Percentiles rank a stretch among this genome's conserved stretches.
phyloP scores from a whole-genome alignment of 2,113 vertebrate genomes.

The Apodemus sylvaticus region DNA sequence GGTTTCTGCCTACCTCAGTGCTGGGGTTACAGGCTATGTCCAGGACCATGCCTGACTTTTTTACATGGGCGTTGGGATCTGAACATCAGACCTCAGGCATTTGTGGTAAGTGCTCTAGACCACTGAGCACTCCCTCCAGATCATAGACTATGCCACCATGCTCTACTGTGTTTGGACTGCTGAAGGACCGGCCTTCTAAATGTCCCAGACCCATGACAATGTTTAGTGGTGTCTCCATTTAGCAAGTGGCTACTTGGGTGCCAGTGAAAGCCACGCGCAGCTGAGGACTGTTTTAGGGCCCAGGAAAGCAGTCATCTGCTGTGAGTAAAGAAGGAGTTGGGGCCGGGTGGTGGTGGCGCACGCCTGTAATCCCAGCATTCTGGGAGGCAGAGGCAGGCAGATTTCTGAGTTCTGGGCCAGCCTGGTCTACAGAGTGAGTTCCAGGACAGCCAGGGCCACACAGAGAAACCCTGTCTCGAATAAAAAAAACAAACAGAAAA shows the following conservation, averaged over 20 bases:
- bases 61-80: background rate
- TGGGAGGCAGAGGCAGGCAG: no score
- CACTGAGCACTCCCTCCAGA: background rate
- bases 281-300: background rate
- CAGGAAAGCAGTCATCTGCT: background rate
- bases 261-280: background rate
- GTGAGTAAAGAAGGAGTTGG: accelerated
- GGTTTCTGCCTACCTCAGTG: background rate
- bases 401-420: no score
- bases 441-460: no score
- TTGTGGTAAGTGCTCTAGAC: background rate
- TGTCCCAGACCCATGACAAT: background rate
- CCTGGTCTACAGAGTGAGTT: no score
- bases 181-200: background rate
- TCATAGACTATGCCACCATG: background rate
- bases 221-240: background rate
- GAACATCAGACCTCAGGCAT: background rate
- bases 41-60: background rate
- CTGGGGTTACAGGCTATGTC: background rate
- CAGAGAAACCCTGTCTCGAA: no score
- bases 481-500: no score
- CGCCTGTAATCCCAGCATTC: no score
- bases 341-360: no score
- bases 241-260: background rate
- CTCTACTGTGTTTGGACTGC: background rate